Conservation (phyloP, 2,888 invertebrate genomes). For the Lycia hirtaria region DNA sequence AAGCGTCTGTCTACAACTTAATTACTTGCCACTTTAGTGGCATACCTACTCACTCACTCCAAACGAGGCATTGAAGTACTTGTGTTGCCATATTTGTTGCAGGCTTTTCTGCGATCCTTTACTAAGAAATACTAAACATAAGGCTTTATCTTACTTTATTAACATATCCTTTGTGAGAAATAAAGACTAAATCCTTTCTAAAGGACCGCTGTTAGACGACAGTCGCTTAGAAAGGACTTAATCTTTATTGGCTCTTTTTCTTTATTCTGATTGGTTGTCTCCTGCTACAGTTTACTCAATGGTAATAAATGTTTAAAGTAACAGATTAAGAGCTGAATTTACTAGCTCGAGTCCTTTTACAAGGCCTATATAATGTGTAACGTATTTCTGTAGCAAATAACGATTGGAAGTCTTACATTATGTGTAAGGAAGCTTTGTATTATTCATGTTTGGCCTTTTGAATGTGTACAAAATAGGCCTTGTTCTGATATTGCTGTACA, state of each 20-base stretch:
- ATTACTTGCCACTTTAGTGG: constrained; percentile 26
- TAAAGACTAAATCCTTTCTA: constrained; percentile 1
- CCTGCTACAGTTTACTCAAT: not conserved
- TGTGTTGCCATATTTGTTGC: constrained; percentile 3
- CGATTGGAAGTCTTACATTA: constrained; percentile 11
- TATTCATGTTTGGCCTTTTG: constrained; percentile 8
- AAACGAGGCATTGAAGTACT: constrained; percentile 5
- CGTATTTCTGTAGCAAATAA: not conserved
- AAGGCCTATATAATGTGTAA: not conserved
- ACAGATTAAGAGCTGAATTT: constrained; percentile 12
- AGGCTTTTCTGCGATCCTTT: not conserved
- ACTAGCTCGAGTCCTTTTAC: constrained; percentile 9
- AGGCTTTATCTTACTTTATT: constrained; percentile 6
- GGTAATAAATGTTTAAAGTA: not conserved
- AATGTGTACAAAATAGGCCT: not conserved
- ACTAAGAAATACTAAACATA: constrained; percentile 8
- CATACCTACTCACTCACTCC: constrained; percentile 10
- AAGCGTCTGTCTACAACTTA: constrained; percentile 26
- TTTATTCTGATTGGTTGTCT: constrained; percentile 1
- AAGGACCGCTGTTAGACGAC: not conserved
- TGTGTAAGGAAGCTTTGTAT: constrained; percentile 12
- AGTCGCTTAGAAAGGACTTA: not conserved
- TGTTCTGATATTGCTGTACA: not conserved
- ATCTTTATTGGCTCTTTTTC: not conserved
- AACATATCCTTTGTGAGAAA: constrained; percentile 8